These are phyloP conservation scores for Thripadectes ignobilis DNA, from an alignment of 2,797 vertebrate genomes.

Conservation along the genomic window DNA sequence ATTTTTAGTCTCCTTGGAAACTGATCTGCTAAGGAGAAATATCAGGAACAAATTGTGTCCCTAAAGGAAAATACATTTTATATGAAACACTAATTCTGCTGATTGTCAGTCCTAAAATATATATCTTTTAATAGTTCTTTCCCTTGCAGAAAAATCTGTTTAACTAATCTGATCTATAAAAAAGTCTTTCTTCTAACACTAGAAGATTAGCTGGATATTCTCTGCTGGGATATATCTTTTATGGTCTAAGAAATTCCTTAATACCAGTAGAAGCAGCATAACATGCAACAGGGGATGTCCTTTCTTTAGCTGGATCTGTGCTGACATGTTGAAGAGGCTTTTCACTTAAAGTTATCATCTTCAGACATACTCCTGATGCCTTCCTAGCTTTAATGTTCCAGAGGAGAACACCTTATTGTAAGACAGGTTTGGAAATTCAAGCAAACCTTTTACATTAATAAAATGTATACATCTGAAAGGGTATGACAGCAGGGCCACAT, in stretches of 20 bases:
- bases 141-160: constrained; percentile 45
- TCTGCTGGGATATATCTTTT: neutral
- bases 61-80: constrained; percentile 49
- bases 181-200: neutral
- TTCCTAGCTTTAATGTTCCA: constrained; percentile 24
- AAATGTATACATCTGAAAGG: neutral
- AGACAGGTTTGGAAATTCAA: constrained; percentile 12
- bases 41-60: constrained; percentile 28
- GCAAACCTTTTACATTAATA: neutral
- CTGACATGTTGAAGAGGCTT: neutral
- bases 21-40: neutral
- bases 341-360: constrained; percentile 37
- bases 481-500: neutral
- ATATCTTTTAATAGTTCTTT: neutral
- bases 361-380: neutral
- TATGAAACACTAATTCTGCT: constrained; percentile 39
- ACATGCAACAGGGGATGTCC: neutral
- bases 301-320: constrained; percentile 34
- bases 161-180: constrained; percentile 34
- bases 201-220: constrained; percentile 13
- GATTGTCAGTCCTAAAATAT: constrained; percentile 46
- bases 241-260: constrained; percentile 8
- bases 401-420: neutral
- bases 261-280: constrained; percentile 12
- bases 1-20: constrained; percentile 31